Conservation (phyloP, 2,888 invertebrate genomes). For the Meteorus colon region DNA sequence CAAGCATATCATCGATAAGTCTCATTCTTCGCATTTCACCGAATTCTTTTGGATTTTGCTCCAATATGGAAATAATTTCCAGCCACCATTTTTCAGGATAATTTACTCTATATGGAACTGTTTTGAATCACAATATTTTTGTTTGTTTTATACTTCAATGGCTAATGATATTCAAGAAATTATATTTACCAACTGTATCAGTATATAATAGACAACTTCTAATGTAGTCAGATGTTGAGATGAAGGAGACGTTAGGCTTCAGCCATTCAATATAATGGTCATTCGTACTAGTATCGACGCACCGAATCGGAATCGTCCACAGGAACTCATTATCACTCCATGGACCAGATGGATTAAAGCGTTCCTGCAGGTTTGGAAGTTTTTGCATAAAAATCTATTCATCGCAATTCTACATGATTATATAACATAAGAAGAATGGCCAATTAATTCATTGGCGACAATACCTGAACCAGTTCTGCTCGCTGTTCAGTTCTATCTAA, state of each 20-base stretch:
- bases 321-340: background rate
- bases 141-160: background rate
- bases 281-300: background rate
- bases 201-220: conserved; percentile 9
- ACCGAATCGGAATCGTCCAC: conserved; percentile 32
- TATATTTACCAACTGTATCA: conserved; percentile 27
- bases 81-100: conserved; percentile 86
- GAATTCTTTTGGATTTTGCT: conserved; percentile 75
- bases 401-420: no score
- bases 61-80: conserved; percentile 77
- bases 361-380: conserved; percentile 4
- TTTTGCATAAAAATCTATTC: no score
- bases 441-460: background rate
- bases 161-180: background rate
- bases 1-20: conserved; percentile 86
- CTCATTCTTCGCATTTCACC: conserved; percentile 85
- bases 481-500: background rate
- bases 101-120: conserved; percentile 79
- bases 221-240: conserved; percentile 4
- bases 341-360: conserved; percentile 24
- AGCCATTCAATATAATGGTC: conserved; percentile 22
- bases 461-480: conserved; percentile 24
- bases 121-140: background rate
- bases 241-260: conserved; percentile 1
- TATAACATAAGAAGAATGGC: no score